A percentile compares a stretch with the other conserved stretches of the same genome.
Conservation (phyloP, 2,113 vertebrate species). For the Ascaphus truei region DNA sequence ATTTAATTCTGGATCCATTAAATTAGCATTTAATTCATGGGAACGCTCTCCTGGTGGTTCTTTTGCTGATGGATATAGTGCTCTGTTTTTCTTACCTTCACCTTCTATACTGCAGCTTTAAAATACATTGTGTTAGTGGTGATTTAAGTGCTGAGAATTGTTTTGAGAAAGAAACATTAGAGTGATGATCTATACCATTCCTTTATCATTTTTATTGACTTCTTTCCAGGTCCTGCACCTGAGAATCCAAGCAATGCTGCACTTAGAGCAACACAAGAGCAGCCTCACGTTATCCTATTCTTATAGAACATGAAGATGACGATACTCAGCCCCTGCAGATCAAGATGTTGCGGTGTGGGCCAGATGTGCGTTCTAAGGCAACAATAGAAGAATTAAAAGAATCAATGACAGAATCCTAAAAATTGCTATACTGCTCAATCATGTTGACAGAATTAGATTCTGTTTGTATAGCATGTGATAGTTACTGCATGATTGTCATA, state of each 20-base stretch:
- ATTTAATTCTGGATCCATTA: too few species aligned
- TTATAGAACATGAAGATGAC: background rate
- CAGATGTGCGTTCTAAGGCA: background rate
- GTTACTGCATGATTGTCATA: too few species aligned
- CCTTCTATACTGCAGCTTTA: too few species aligned
- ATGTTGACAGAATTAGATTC: too few species aligned
- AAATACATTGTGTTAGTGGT: too few species aligned
- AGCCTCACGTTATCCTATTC: background rate
- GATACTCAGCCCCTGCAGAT: background rate
- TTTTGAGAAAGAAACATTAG: background rate
- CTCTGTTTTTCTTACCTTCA: too few species aligned
- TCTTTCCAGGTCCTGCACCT: slow-evolving; percentile 19
- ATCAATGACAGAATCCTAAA: background rate
- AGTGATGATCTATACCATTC: background rate
- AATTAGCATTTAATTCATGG: too few species aligned
- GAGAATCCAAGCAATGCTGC: slow-evolving; percentile 19
- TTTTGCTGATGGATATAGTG: too few species aligned
- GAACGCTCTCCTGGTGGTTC: too few species aligned
- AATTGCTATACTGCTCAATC: background rate
- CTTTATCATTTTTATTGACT: slow-evolving; percentile 1
- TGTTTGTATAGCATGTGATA: too few species aligned
- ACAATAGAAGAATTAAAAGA: background rate
- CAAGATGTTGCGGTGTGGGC: background rate
- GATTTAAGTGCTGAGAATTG: too few species aligned
- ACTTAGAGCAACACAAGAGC: slow-evolving; percentile 16